A percentile compares a stretch with the other conserved stretches of the same genome.
Evolutionary conservation across 1,140 invertebrate genomes (phyloP).

Genomic region (Cyclina sinensis): DNA sequence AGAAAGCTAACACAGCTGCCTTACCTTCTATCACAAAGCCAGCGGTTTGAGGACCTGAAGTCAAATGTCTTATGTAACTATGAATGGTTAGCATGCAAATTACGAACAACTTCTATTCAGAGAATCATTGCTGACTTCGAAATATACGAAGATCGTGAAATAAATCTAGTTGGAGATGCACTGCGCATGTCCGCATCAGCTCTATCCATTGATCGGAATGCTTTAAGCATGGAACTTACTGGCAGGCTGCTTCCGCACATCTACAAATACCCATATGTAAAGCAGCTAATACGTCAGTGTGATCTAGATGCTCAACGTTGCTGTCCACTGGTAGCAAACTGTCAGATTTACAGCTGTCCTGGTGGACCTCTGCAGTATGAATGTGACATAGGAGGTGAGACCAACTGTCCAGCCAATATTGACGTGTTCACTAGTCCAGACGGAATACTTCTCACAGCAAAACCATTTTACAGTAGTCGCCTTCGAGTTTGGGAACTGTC

Average conservation of each 20-base stretch:
- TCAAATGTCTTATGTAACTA: constrained; percentile 78
- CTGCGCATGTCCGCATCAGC: constrained; percentile 80
- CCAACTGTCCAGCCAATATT: constrained; percentile 73
- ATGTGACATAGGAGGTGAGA: constrained; percentile 71
- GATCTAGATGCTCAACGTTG: constrained; percentile 80
- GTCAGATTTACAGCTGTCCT: constrained; percentile 82
- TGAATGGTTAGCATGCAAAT: constrained; percentile 77
- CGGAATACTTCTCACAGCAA: constrained; percentile 78
- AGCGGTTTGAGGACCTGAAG: constrained; percentile 72
- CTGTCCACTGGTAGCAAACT: constrained; percentile 93
- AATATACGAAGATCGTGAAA: constrained; percentile 88
- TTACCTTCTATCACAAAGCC: constrained; percentile 70
- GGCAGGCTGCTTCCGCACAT: constrained; percentile 83
- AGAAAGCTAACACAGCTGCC: constrained; percentile 80
- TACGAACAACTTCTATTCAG: constrained; percentile 77
- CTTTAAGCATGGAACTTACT: constrained; percentile 79
- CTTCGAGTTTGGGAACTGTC: constrained; percentile 80
- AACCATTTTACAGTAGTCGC: constrained; percentile 73
- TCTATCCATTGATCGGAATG: constrained; percentile 76
- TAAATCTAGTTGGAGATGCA: constrained; percentile 78
- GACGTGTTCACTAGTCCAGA: constrained; percentile 77
- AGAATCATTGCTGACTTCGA: constrained; percentile 79
- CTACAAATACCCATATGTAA: constrained; percentile 74
- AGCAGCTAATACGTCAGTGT: constrained; percentile 88
- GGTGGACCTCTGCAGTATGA: constrained; percentile 82